Evolutionary conservation across 2,888 invertebrate genomes (phyloP), one percentile per base, ranked within the genome.

Genomic region (Seladonia tumulorum): DNA sequence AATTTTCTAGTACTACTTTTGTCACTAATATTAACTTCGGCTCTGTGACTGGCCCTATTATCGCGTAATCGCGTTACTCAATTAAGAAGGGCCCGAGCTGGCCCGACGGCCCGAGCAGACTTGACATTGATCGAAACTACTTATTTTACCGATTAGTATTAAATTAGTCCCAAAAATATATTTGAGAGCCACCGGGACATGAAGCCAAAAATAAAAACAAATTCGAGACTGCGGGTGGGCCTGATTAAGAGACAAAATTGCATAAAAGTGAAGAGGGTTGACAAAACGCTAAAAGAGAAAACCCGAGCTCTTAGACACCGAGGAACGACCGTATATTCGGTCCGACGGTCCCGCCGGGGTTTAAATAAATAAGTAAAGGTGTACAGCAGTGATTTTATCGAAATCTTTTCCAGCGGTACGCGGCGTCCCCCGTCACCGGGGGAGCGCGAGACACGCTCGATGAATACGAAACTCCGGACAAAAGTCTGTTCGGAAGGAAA

Each of bases 401-500:
- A 71, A 71, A 83, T 85, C 83, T 79, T 75, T 83, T 71, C 78
- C 75, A 16, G n/a, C 78, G 68, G 16, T 39, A 42, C 22, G 78
- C 16, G 35, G 22, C 47, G 14, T 35, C 47, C 39, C 60, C 83
- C 70, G 74, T 74, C 39, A 49, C 49, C 70, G 45, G 16, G 63
- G 25, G 12, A 29, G 7, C 42, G 5, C 42, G 49, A 70, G 63
- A 47, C 70, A 18, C 71, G 60, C 39, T 42, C 78, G 75, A 39
- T 79, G 79, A 85, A 85, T 85, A 85, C 85, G 66, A 84, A 83
- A 84, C 63, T 49, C 53, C 47, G 85, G 76, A 83, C 73, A 79
- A 83, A 85, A 85, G 79, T 85, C 68, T 53, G 74, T 77, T 85
- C 76, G 79, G 35, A 83, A 85, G 70, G 83, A 80, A 83, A 83